phyloP scores from a whole-genome alignment of 2,888 invertebrate species.

The Limnephilus marmoratus region DNA sequence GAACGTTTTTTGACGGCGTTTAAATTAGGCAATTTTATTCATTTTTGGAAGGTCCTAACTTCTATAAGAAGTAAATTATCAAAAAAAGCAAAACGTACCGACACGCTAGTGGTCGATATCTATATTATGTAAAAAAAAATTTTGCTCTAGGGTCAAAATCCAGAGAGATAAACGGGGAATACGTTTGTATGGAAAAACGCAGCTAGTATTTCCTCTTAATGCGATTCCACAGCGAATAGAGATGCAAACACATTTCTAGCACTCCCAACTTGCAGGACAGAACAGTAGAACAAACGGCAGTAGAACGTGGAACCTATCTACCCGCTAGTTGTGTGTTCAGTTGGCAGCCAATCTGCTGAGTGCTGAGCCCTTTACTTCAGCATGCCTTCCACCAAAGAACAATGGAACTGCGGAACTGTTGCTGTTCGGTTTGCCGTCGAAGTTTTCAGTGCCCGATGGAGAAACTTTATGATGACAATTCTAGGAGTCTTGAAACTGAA shows the following conservation, averaged over 20 bases:
- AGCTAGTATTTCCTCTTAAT: too few relatives aligned
- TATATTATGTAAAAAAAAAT: too few relatives aligned
- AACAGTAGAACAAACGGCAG: neutral
- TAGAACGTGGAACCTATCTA: neutral
- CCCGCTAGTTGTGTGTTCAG: neutral
- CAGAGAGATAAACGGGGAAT: too few relatives aligned
- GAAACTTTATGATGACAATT: slow-evolving; percentile 1
- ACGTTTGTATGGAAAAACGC: too few relatives aligned
- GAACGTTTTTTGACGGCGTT: too few relatives aligned
- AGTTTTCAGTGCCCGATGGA: slow-evolving; percentile 18
- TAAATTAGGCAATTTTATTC: too few relatives aligned
- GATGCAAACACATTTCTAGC: neutral
- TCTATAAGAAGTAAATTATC: too few relatives aligned
- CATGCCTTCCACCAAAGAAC: slow-evolving; percentile 6
- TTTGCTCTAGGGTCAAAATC: too few relatives aligned
- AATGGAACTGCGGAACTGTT: neutral
- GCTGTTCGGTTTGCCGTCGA: neutral
- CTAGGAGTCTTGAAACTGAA: neutral
- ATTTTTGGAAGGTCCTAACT: too few relatives aligned
- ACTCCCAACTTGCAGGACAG: neutral
- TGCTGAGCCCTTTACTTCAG: slow-evolving; percentile 1
- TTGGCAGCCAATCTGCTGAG: slow-evolving; percentile 23
- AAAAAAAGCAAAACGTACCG: too few relatives aligned
- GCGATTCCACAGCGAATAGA: neutral
- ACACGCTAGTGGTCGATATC: too few relatives aligned